A percentile compares a stretch with the other conserved stretches of the same genome.
These are phyloP conservation scores for Clarias gariepinus DNA, from an alignment of 2,113 vertebrate genomes.

Conservation along the genomic window DNA sequence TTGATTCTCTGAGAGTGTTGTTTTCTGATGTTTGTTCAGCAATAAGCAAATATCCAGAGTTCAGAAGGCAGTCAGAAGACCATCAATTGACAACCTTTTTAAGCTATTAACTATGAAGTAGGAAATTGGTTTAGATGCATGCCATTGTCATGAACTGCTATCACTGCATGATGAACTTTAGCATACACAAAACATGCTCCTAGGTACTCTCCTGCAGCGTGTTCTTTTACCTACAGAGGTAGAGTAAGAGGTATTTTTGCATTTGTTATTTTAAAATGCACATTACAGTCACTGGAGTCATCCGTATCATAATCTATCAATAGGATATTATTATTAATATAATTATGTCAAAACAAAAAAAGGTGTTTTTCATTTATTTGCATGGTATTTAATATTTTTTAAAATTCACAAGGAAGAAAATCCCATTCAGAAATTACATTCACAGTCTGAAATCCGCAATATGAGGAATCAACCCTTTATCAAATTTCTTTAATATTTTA, in stretches of 20 bases:
- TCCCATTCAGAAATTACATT: not conserved
- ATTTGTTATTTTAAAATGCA: not conserved
- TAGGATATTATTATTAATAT: not conserved
- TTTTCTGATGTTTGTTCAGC: conserved; percentile 33
- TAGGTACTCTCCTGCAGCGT: not conserved
- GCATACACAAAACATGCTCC: not conserved
- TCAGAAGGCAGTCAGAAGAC: conserved; percentile 3
- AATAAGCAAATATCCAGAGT: conserved; percentile 42
- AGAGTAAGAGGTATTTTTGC: not conserved
- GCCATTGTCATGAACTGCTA: not conserved
- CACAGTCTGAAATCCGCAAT: not conserved
- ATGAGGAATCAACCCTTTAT: not conserved
- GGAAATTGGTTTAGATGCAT: conserved; percentile 1
- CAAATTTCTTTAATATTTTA: not conserved
- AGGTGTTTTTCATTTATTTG: not conserved
- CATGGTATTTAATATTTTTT: not conserved
- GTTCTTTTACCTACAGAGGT: not conserved
- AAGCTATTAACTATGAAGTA: not conserved
- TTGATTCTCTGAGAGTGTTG: conserved; percentile 38
- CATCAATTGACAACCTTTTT: not conserved
- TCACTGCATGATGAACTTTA: not conserved
- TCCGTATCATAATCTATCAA: not conserved
- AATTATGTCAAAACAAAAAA: not conserved
- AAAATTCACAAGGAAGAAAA: not conserved
- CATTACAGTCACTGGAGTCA: not conserved